Evolutionary conservation across 2,113 vertebrate genomes (phyloP), one percentile per base, ranked within the genome.

Genomic region (Willisornis vidua): DNA sequence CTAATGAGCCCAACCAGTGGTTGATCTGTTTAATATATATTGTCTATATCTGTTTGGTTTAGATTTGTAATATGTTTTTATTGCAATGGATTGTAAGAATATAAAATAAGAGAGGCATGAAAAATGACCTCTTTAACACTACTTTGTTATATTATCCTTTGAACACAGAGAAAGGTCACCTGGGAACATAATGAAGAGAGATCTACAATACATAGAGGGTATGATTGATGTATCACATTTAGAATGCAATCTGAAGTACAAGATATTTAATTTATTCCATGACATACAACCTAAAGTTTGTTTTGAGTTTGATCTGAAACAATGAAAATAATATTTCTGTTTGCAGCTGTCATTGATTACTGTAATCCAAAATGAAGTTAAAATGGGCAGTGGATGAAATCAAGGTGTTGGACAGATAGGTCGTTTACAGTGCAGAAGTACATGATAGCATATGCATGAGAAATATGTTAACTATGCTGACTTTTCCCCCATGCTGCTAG

Each of bases 391-490:
- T 49, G 26, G 77, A 86, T 89, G 72, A 87, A 91, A 87, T 55
- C 67, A 91, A 72, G 48, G 59, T 89, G 91, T 73, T 90, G 57
- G 48, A 87, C 94, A 78, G 72, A 94, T 77, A 55, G 33, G 31
- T 92, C 76, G 3, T 70, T 85, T 91, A 71, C 33, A 95, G 35
- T 82, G 54, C 26, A 70, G 31, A 75, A 65, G 24, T 25, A 45
- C 37, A 93, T 58, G 68, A 37, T 72, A 94, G 22, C 8, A n/a
- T 61, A 77, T 54, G 58, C 58, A 72, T 84, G 86, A 94, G 72
- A 96, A 95, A 78, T 81, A 91, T 95, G 83, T 89, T 52, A 95
- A 65, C 79, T 92, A 96, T 90, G 79, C 31, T 49, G 87, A 66
- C 43, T 65, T 95, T 26, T 10, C 73, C 90, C 92, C 58, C 68